Evolutionary conservation across 2,888 invertebrate species (phyloP), one percentile per base, ranked within the genome.

Genomic region (Catocala nupta): DNA sequence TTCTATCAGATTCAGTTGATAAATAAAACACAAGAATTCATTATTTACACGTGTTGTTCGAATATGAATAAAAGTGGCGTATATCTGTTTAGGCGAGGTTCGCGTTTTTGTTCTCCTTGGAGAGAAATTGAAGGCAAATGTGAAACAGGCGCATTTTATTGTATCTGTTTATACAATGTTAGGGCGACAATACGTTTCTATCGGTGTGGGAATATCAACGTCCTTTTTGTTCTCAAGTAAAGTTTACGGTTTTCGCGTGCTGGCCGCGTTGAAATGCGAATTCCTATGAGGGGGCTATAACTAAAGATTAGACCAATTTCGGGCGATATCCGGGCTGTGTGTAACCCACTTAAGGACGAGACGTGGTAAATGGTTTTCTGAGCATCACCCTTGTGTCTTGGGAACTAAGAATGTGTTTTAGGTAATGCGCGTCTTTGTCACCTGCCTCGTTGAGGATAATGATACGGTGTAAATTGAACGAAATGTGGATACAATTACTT

Each of bases 221-320:
- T 53, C 50, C 54, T 57, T 69, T 63, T 77, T 70, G 68, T 77
- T 66, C 71, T 65, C 65, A 63, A 72, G 64, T 66, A 68, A 81
- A 80, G 65, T 72, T 71, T 64, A 56, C 57, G 59, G 65, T 44
- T 65, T 64, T 53, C 67, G 53, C 65, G 75, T 49, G 53, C 65
- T 71, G 55, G 66, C 54, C 63, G 66, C 63, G 73, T 82, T 80
- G 80, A 83, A 83, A 81, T 81, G 82, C 80, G 78, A 84, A 84
- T 83, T 87, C 82, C 81, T 71, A 55, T 63, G 76, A 71, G 84
- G 74, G 25, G 74, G 80, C 80, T 81, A 84, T 89, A 88, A 87
- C 86, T 88, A 86, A 86, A 88, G 89, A 89, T 89, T 89, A 89
- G 83, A 81, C 84, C 87, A 85, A 88, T 88, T 88, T 85, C 77